Evolutionary conservation across 2,888 invertebrate genomes (phyloP), one percentile per base, ranked within the genome.

Genomic region (Cryptophagus acutangulus): DNA sequence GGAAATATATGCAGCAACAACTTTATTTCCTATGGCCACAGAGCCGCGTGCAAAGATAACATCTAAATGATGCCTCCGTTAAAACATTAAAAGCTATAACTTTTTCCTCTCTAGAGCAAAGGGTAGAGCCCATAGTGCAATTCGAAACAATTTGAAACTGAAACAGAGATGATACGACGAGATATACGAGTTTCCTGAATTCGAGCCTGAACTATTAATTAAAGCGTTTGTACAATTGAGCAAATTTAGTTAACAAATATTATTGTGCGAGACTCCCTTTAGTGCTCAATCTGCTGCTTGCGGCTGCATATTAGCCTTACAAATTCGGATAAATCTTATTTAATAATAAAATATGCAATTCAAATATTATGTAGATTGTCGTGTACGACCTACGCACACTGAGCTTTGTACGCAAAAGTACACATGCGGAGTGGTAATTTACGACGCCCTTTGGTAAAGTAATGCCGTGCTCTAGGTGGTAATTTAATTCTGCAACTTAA

Each of bases 11-110:
- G 9, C 5, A 20, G 20, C 20, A 20, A 20, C 20, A 20, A 20
- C 20, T 20, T 20, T 20, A 20, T 20, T 20, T 20, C 9, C 20
- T n/a, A n/a, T n/a, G n/a, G n/a, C n/a, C n/a, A n/a, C 3, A 26
- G n/a, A 26, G n/a, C 10, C 12, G 26, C 26, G 26, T 26, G 26
- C 18, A 14, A 26, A 24, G 45, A 45, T 45, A 45, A 36, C 20
- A 45, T 45, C 45, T 41, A 41, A 38, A 45, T 36, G 41, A 45
- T 26, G 36, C 35, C 9, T 3, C 3, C 40, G 41, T 39, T 42
- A 39, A n/a, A n/a, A 33, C 36, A 38, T 39, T 36, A 33, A 30
- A 41, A 29, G 33, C 38, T 28, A 16, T 18, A 42, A 42, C 24
- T 44, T 43, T 43, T 38, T 39, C 36, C 31, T 6, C 20, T 20